phyloP scores from a whole-genome alignment of 2,888 invertebrate species.

The Podabrus alpinus region DNA sequence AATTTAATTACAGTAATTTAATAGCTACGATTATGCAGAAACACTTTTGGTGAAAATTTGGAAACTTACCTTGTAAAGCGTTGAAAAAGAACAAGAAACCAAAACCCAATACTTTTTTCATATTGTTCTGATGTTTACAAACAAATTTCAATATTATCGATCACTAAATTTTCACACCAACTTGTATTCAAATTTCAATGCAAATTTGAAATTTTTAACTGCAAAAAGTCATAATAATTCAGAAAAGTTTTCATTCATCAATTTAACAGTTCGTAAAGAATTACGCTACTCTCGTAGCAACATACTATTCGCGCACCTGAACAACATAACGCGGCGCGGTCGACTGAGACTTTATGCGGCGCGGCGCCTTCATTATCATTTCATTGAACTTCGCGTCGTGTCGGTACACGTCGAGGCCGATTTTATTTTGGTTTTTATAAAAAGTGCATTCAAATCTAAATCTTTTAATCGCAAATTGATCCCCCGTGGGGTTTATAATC shows the following conservation, averaged over 20 bases:
- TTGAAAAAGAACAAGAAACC: constrained; percentile 17
- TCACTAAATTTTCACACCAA: not conserved
- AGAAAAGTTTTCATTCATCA: not conserved
- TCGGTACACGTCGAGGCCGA: constrained; percentile 13
- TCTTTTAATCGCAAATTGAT: not conserved
- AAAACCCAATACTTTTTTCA: constrained; percentile 6
- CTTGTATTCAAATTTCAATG: not conserved
- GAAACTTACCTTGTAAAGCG: constrained; percentile 19
- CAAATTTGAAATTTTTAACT: not conserved
- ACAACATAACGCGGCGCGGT: constrained; percentile 24
- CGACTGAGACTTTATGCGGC: constrained; percentile 23
- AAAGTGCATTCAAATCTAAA: not conserved
- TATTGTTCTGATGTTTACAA: not conserved
- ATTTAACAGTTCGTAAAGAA: not conserved
- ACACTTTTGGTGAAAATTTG: not conserved
- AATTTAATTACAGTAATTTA: not conserved
- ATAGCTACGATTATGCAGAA: not conserved
- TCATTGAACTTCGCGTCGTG: constrained; percentile 17
- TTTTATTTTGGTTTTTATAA: constrained; percentile 9
- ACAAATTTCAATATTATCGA: not conserved
- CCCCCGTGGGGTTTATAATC: not conserved
- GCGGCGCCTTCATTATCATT: constrained; percentile 21
- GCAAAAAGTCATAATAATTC: not conserved
- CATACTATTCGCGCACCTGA: not conserved
- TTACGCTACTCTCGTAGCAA: not conserved